Base-by-base conservation (phyloP, 1,140 invertebrate genomes). In the Argopecten irradians region DNA sequence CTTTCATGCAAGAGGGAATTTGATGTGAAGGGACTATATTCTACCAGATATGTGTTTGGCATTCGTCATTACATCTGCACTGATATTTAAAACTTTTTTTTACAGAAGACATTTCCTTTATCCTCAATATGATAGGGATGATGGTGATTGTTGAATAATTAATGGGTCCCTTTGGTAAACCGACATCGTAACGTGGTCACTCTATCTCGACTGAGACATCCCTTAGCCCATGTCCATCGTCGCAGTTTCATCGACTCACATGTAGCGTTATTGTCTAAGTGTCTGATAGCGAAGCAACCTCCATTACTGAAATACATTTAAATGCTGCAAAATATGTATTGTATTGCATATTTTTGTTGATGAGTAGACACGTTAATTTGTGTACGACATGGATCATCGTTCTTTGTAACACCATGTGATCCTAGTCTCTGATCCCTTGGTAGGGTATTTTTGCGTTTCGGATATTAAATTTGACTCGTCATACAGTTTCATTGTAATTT, bases 31-130 rank as follows among this genome's bases (percentile, higher is more conserved):
- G 1, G n/a, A 28, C 55, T n/a, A 2, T 71, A 71, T n/a, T 71
- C 55, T 16, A 71, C 55, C 22, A 28, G 55, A 71, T 71, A 71
- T 28, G 55, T 71, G 55, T 71, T 7, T 1, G n/a, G 28, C 8
- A 8, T 11, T 28, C n/a, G 22, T n/a, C 55, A 71, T 71, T 71
- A 71, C 55, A 71, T 7, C 22, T 7, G 28, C 28, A n/a, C 16
- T 71, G 55, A 71, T 71, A 71, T 71, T 71, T 71, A 16, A n/a
- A 71, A 71, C 55, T 28, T 71, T 71, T 71, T n/a, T n/a, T 71
- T 71, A 16, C 55, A 71, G 55, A 71, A 71, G 55, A 28, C 55
- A 71, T 71, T 71, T 22, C 55, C 55, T 71, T 71, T 71, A 71
- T 71, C 55, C n/a, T 71, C 8, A 71, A 71, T 71, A 71, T 71